Evolutionary conservation across 2,888 invertebrate genomes (phyloP).

Genomic region (Deilephila porcellus): DNA sequence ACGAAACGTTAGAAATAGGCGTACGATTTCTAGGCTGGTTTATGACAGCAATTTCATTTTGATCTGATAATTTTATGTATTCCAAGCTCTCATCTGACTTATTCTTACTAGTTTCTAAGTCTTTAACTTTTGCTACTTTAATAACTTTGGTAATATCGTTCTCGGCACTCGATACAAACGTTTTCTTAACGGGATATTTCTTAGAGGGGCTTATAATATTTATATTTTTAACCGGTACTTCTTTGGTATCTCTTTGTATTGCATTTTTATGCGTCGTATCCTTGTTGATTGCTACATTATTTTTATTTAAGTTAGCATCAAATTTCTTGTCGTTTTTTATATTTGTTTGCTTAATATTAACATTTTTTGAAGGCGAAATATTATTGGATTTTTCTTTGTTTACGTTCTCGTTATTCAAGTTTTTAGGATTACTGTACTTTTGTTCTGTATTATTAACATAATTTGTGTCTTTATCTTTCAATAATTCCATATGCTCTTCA

Average conservation of each 20-base stretch:
- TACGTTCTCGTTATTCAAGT: constrained; percentile 61
- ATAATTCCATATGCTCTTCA: constrained; percentile 74
- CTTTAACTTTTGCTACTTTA: constrained; percentile 79
- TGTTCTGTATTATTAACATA: constrained; percentile 55
- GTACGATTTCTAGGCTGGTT: constrained; percentile 81
- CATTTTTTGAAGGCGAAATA: constrained; percentile 49
- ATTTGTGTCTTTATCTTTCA: constrained; percentile 69
- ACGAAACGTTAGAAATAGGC: constrained; percentile 77
- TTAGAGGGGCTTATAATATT: constrained; percentile 79
- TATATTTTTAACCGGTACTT: constrained; percentile 71
- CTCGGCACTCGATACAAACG: constrained; percentile 72
- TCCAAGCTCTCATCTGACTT: constrained; percentile 77
- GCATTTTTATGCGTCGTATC: constrained; percentile 71
- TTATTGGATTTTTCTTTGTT: constrained; percentile 61
- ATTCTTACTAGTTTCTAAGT: constrained; percentile 76
- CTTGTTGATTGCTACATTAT: constrained; percentile 63
- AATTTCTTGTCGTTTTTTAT: constrained; percentile 52
- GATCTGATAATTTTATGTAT: constrained; percentile 74
- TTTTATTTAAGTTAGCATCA: constrained; percentile 57
- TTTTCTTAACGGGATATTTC: constrained; percentile 77
- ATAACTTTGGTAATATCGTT: constrained; percentile 71
- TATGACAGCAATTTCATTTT: constrained; percentile 79
- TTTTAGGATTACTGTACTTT: constrained; percentile 67
- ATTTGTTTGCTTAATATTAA: constrained; percentile 42
- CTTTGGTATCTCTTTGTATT: constrained; percentile 80